Evolutionary conservation across 2,888 invertebrate genomes (phyloP).

Genomic region (Hypselothyrea guttata): DNA sequence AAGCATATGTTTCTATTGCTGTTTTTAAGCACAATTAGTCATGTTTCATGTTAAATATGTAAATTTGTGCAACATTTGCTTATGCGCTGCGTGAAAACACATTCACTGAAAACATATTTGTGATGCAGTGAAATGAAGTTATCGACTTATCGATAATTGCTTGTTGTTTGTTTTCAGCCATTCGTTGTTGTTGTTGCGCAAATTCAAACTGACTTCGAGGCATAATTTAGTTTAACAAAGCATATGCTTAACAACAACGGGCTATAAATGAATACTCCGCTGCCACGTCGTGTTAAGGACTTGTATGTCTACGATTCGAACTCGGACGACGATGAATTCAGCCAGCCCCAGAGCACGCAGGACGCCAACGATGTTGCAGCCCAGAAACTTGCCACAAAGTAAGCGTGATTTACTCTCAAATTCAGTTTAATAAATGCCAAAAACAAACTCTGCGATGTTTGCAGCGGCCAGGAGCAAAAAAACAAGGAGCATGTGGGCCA

Average conservation of each 20-base stretch:
- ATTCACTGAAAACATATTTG: too few relatives aligned
- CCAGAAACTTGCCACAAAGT: conserved; percentile 19
- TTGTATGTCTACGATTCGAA: conserved; percentile 77
- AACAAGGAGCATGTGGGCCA: conserved; percentile 60
- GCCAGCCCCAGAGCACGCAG: conserved; percentile 42
- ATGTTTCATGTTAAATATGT: too few relatives aligned
- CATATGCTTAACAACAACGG: not conserved
- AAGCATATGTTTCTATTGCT: too few relatives aligned
- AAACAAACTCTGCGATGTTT: not conserved
- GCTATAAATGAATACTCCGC: conserved; percentile 66
- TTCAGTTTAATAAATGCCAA: too few relatives aligned
- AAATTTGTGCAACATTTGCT: too few relatives aligned
- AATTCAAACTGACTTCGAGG: conserved; percentile 30
- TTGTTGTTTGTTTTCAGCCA: conserved; percentile 5
- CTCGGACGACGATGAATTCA: conserved; percentile 80
- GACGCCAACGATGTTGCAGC: conserved; percentile 9
- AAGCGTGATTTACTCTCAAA: too few relatives aligned
- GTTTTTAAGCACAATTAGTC: too few relatives aligned
- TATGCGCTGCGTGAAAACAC: too few relatives aligned
- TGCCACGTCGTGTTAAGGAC: conserved; percentile 79
- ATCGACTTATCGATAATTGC: conserved; percentile 18
- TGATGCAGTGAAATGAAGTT: too few relatives aligned
- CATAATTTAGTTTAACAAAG: conserved; percentile 5
- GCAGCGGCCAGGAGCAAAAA: conserved; percentile 20
- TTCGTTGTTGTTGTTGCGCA: conserved; percentile 21